Conservation (phyloP, 35 echinoderm and acorn worm genomes). For the Chiridota heheva region DNA sequence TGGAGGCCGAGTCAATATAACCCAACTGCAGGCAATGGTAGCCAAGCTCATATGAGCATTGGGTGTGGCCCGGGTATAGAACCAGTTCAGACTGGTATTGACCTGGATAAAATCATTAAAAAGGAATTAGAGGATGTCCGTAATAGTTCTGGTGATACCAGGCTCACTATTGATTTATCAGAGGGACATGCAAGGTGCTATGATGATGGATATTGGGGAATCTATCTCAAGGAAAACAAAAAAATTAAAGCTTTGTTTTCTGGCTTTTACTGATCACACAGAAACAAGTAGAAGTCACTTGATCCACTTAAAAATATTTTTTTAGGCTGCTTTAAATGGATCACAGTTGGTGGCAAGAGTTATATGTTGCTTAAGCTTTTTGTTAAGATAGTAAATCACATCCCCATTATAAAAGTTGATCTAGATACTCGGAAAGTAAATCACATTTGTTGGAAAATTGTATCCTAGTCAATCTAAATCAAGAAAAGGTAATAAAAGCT, state of each 20-base stretch:
- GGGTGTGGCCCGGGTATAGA: slow-evolving; percentile 14
- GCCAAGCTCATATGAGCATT: slow-evolving; percentile 59
- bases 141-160: not conserved
- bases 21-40: slow-evolving; percentile 61
- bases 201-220: slow-evolving; percentile 58
- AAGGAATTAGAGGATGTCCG: slow-evolving; percentile 28
- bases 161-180: not conserved
- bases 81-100: slow-evolving; percentile 66
- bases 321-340: too few relatives aligned
- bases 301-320: too few relatives aligned
- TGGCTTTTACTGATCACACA: slow-evolving; percentile 43
- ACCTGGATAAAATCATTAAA: slow-evolving; percentile 53
- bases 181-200: slow-evolving; percentile 42
- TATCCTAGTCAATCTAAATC: too few relatives aligned
- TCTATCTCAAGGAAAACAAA: slow-evolving; percentile 51
- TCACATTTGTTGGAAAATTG: too few relatives aligned
- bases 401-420: too few relatives aligned
- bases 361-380: too few relatives aligned
- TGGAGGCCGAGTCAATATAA: slow-evolving; percentile 28
- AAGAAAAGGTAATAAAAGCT: too few relatives aligned
- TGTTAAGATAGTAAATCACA: too few relatives aligned
- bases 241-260: slow-evolving; percentile 34
- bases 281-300: too few relatives aligned
- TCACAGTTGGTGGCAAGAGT: too few relatives aligned
- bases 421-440: too few relatives aligned